Conservation (phyloP, 2,113 vertebrate genomes). For the Stigmatopora nigra region DNA sequence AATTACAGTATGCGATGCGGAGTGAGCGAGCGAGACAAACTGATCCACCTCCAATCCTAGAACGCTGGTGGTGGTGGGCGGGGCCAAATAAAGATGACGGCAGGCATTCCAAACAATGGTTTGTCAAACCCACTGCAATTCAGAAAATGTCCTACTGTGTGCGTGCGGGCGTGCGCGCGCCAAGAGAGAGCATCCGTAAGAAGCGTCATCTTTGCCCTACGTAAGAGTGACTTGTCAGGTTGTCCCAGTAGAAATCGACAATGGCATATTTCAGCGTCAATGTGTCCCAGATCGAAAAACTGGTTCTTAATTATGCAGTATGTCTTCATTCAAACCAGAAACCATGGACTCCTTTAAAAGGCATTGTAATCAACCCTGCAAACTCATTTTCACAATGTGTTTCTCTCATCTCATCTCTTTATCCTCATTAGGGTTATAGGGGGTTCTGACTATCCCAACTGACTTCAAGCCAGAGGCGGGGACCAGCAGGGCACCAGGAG, state of each 20-base stretch:
- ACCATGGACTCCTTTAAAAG: too few relatives aligned
- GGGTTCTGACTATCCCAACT: too few relatives aligned
- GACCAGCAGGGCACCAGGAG: too few relatives aligned
- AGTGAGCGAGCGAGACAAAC: not conserved
- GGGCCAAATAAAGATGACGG: slow-evolving; percentile 7
- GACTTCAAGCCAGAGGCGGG: too few relatives aligned
- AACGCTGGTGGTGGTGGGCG: slow-evolving; percentile 21
- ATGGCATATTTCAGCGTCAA: slow-evolving; percentile 11
- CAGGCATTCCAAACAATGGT: not conserved
- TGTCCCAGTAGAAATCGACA: slow-evolving; percentile 13
- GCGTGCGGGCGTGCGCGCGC: not conserved
- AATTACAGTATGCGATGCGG: slow-evolving; percentile 16
- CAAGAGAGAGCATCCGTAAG: not conserved
- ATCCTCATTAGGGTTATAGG: too few relatives aligned
- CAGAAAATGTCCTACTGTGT: not conserved
- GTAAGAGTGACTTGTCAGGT: slow-evolving; percentile 22
- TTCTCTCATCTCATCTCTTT: too few relatives aligned
- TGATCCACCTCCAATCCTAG: slow-evolving; percentile 12
- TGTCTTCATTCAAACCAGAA: slow-evolving; percentile 23
- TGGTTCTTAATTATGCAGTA: slow-evolving; percentile 34
- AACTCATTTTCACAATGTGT: too few relatives aligned
- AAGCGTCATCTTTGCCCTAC: slow-evolving; percentile 2
- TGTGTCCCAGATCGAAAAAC: slow-evolving; percentile 42
- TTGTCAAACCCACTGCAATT: not conserved
- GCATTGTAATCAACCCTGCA: too few relatives aligned